Evolutionary conservation across 1,140 invertebrate genomes (phyloP).

Genomic region (Brachionus asplanchnoidis): DNA sequence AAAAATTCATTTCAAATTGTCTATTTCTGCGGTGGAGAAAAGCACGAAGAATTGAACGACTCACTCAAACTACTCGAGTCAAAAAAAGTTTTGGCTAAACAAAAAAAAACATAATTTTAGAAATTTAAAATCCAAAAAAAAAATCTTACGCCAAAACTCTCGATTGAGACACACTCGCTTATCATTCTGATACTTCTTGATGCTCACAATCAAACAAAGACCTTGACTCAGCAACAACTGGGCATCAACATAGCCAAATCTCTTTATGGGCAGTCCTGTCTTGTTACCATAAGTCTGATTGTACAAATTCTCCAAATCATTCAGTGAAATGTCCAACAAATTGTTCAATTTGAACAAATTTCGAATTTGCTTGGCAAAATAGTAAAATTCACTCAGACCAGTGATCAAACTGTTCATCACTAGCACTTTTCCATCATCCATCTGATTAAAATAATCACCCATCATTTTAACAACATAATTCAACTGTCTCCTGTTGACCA

Average conservation of each 20-base stretch:
- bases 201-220: conserved; percentile 8
- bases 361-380: conserved; percentile 12
- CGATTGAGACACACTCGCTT: conserved; percentile 28
- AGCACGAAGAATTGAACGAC: neutral
- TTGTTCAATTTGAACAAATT: conserved; percentile 26
- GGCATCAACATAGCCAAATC: conserved; percentile 16
- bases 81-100: neutral
- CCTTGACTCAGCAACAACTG: conserved; percentile 33
- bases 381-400: conserved; percentile 31
- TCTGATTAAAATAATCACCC: conserved; percentile 16
- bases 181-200: conserved; percentile 29
- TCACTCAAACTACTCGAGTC: neutral
- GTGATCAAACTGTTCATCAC: neutral
- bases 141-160: conserved; percentile 27
- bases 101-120: neutral
- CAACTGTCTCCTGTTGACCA: neutral
- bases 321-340: neutral
- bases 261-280: neutral
- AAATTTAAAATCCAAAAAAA: neutral
- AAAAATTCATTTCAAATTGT: neutral
- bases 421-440: neutral
- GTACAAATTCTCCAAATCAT: conserved; percentile 16
- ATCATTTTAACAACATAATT: neutral
- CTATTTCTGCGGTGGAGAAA: neutral
- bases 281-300: neutral